Evolutionary conservation across 2,113 vertebrate species (phyloP).

Genomic region (Tiliqua scincoides): DNA sequence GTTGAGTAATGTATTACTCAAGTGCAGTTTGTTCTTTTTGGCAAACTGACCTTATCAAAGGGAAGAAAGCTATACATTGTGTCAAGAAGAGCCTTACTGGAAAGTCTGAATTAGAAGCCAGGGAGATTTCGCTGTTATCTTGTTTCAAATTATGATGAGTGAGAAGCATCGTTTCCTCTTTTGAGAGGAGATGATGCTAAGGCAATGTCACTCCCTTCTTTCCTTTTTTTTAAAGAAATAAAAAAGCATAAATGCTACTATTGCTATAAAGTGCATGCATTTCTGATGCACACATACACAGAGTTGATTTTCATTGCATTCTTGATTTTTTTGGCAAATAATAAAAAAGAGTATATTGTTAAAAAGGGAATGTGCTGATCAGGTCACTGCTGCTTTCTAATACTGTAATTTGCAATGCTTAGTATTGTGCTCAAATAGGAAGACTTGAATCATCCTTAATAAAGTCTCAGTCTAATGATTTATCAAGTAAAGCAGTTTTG

Average conservation of each 20-base stretch:
- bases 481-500: neutral
- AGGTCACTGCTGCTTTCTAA: neutral
- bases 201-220: neutral
- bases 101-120: constrained; percentile 62
- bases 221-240: constrained; percentile 28
- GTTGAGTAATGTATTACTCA: constrained; percentile 79
- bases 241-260: neutral
- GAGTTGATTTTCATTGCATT: constrained; percentile 1
- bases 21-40: constrained; percentile 76
- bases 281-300: neutral
- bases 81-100: constrained; percentile 63
- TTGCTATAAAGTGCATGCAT: constrained; percentile 25
- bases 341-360: neutral
- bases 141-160: constrained; percentile 53
- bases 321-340: neutral
- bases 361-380: neutral
- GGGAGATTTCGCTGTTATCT: constrained; percentile 48
- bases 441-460: neutral
- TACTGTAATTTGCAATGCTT: neutral
- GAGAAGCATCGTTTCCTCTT: constrained; percentile 48
- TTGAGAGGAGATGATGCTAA: constrained; percentile 19
- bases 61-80: constrained; percentile 68
- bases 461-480: neutral
- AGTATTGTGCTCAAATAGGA: neutral
- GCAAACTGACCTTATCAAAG: constrained; percentile 79